Evolutionary conservation across 1,140 invertebrate genomes (phyloP).

Genomic region (Diabrotica virgifera): DNA sequence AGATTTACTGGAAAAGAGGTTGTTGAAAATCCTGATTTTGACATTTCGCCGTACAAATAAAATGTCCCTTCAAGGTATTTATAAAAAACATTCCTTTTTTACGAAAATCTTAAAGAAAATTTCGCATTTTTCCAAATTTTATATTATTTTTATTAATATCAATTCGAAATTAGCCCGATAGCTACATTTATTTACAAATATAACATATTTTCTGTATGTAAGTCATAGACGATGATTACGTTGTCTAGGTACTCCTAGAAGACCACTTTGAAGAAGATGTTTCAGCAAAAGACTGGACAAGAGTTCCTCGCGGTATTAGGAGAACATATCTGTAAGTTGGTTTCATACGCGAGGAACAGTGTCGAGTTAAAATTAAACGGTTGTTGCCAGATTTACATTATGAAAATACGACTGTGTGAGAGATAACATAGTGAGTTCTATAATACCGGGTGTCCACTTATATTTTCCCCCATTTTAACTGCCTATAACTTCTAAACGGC

Average conservation of each 20-base stretch:
- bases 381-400: slow-evolving; percentile 1
- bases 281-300: slow-evolving; percentile 20
- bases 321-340: slow-evolving; percentile 23
- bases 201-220: not conserved
- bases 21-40: too few species aligned
- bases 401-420: too few species aligned
- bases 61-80: too few species aligned
- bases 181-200: not conserved
- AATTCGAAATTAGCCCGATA: too few species aligned
- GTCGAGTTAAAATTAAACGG: not conserved
- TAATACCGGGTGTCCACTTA: too few species aligned
- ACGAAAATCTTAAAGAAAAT: not conserved
- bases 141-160: not conserved
- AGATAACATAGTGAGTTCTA: too few species aligned
- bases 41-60: too few species aligned
- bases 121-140: not conserved
- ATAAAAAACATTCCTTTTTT: too few species aligned
- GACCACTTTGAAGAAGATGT: slow-evolving; percentile 6
- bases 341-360: slow-evolving; percentile 7
- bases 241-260: not conserved
- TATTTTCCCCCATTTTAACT: too few species aligned
- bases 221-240: not conserved
- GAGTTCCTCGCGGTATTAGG: slow-evolving; percentile 30
- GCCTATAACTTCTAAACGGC: too few species aligned
- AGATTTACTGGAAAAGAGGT: too few species aligned